Percentiles rank a stretch among this genome's conserved stretches.
phyloP scores from a whole-genome alignment of 92 coral and sea anemone genomes.

The Palythoa grandis region DNA sequence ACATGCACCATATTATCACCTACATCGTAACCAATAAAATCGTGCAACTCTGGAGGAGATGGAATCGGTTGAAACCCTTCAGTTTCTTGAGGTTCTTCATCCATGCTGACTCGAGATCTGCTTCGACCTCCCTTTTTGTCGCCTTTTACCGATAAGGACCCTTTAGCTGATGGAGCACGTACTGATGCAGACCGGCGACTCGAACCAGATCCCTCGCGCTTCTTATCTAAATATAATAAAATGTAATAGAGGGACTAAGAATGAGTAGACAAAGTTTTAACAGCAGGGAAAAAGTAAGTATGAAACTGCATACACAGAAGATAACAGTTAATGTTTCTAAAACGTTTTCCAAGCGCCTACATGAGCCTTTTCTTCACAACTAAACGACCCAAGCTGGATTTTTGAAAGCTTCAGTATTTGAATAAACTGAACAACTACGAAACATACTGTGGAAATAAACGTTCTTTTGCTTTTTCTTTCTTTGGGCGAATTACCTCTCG shows the following conservation, averaged over 20 bases:
- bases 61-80: constrained; percentile 51
- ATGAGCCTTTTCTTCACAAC: no score
- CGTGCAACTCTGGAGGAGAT: constrained; percentile 64
- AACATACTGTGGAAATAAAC: no score
- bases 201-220: constrained; percentile 73
- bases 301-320: no score
- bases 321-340: no score
- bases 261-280: no score
- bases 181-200: constrained; percentile 77
- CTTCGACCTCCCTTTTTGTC: constrained; percentile 67
- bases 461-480: no score
- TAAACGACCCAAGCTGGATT: no score
- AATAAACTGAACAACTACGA: no score
- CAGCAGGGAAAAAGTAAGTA: background rate
- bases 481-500: no score
- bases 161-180: constrained; percentile 82
- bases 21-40: constrained; percentile 95
- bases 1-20: constrained; percentile 94
- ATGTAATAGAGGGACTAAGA: background rate
- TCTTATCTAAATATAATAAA: constrained; percentile 57
- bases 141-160: constrained; percentile 77
- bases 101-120: constrained; percentile 66
- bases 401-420: no score
- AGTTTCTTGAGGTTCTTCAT: constrained; percentile 65
- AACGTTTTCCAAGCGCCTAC: no score